Percentiles rank a stretch among this genome's conserved stretches.
Conservation (phyloP, 2,888 invertebrate species). For the Pterobdella sp. region DNA sequence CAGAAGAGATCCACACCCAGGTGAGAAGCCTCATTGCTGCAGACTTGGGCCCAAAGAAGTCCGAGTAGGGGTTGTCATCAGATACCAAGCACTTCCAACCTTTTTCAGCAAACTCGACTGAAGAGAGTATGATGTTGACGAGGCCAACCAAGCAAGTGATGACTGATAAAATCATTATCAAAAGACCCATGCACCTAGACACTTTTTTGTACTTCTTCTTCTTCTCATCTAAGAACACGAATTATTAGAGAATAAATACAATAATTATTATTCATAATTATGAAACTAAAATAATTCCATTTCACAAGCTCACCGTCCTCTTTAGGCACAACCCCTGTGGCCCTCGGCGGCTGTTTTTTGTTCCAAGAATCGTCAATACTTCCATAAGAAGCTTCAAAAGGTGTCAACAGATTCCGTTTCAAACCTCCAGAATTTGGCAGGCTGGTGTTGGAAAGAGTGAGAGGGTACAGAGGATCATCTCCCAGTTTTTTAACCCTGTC, state of each 20-base stretch:
- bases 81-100: neutral
- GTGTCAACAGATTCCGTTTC: neutral
- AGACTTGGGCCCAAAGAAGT: neutral
- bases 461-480: constrained; percentile 19
- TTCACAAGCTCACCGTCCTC: neutral
- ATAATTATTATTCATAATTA: no score
- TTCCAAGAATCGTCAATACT: neutral
- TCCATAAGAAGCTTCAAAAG: neutral
- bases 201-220: neutral
- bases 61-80: neutral
- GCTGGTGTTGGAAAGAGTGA: neutral
- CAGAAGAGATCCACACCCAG: constrained; percentile 7
- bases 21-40: constrained; percentile 3
- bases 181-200: neutral
- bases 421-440: neutral
- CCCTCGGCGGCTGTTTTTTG: neutral
- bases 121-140: constrained; percentile 7
- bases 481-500: neutral
- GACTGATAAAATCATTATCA: neutral
- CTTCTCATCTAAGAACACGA: no score
- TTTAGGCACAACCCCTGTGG: neutral
- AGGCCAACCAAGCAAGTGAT: neutral
- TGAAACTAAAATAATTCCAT: no score
- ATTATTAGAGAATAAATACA: no score
- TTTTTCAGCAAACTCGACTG: neutral